phyloP scores from a whole-genome alignment of 2,797 vertebrate genomes.

The Remorina albescens region DNA sequence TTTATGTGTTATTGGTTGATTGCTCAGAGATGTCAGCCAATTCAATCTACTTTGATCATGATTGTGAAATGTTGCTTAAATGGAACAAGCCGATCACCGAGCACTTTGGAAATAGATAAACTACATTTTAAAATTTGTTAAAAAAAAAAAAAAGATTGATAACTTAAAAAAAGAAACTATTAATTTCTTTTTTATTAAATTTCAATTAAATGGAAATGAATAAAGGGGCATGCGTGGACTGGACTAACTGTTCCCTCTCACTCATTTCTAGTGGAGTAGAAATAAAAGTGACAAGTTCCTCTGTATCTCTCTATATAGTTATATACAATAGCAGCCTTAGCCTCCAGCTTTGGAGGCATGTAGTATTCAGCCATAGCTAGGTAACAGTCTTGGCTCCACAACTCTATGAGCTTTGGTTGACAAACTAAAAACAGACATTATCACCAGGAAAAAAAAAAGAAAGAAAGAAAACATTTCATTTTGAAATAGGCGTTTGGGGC shows the following conservation, averaged over 20 bases:
- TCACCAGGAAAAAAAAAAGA: slow-evolving; percentile 26
- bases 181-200: no score
- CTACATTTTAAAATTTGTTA: no score
- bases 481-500: slow-evolving; percentile 66
- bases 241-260: background rate
- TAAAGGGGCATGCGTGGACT: background rate
- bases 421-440: slow-evolving; percentile 51
- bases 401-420: slow-evolving; percentile 38
- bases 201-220: no score
- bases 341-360: slow-evolving; percentile 33
- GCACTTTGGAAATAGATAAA: slow-evolving; percentile 10
- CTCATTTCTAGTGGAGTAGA: slow-evolving; percentile 20
- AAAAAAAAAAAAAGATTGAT: no score
- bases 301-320: slow-evolving; percentile 19
- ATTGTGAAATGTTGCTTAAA: background rate
- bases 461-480: slow-evolving; percentile 57
- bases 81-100: slow-evolving; percentile 8
- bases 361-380: slow-evolving; percentile 52
- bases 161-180: no score
- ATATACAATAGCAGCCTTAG: slow-evolving; percentile 59
- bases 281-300: slow-evolving; percentile 23
- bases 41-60: background rate
- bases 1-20: background rate
- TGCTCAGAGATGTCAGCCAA: background rate
- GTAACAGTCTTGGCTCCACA: slow-evolving; percentile 29